Percentiles rank a stretch among this genome's conserved stretches.
Evolutionary conservation across 2,888 invertebrate genomes (phyloP).

Genomic region (Heliconius aoede): DNA sequence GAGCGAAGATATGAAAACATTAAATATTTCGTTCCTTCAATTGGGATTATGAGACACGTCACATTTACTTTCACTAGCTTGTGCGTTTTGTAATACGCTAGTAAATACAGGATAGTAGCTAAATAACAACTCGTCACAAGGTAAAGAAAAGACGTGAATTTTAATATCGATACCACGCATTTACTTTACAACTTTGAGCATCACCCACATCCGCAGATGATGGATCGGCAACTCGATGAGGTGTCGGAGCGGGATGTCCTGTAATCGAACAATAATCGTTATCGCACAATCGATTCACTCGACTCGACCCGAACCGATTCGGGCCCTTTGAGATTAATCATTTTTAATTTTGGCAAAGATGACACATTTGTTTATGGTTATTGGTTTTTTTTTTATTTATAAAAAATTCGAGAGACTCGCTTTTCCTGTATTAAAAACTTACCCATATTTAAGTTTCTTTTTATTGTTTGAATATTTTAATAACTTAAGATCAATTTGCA

Average conservation of each 20-base stretch:
- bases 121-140: no score
- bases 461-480: no score
- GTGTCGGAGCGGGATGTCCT: constrained; percentile 68
- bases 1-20: no score
- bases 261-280: constrained; percentile 73
- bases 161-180: neutral
- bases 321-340: constrained; percentile 58
- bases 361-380: constrained; percentile 46
- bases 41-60: no score
- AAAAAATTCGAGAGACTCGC: neutral
- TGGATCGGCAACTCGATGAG: constrained; percentile 67
- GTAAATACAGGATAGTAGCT: no score
- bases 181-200: constrained; percentile 63
- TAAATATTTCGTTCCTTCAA: no score
- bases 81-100: neutral
- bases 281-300: constrained; percentile 67
- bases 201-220: constrained; percentile 58
- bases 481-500: no score
- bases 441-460: no score
- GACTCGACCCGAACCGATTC: constrained; percentile 61
- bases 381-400: neutral
- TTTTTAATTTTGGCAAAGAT: constrained; percentile 33
- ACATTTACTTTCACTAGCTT: no score
- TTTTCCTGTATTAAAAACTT: neutral
- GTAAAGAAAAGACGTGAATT: neutral